Percentiles rank a stretch among this genome's conserved stretches.
phyloP scores from a whole-genome alignment of 2,797 vertebrate species.

The Perodicticus potto region DNA sequence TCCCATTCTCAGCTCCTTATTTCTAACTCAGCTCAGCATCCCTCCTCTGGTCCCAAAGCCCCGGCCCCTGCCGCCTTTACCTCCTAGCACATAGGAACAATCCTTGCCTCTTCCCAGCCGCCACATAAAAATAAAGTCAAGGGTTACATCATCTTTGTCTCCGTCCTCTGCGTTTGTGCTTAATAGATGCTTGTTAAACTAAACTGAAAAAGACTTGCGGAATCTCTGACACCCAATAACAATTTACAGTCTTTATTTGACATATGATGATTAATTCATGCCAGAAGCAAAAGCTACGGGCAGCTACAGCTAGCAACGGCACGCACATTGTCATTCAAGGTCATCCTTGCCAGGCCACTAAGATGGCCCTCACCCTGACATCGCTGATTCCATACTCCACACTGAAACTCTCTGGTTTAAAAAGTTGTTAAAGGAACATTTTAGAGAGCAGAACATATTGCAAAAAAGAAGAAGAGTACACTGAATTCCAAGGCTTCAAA shows the following conservation, averaged over 20 bases:
- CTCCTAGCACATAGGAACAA: background rate
- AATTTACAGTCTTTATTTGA: background rate
- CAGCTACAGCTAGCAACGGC: background rate
- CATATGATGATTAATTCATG: background rate
- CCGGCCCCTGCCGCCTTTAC: background rate
- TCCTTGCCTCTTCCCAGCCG: background rate
- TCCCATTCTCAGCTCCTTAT: background rate
- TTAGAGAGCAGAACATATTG: background rate
- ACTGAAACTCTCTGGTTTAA: background rate
- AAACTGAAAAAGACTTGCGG: background rate
- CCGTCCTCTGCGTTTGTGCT: background rate
- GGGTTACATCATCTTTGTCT: background rate
- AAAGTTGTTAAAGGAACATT: background rate
- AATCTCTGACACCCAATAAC: background rate
- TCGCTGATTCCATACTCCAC: background rate
- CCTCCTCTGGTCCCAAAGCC: background rate
- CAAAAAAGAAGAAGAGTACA: background rate
- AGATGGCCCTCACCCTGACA: background rate
- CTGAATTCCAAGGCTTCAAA: background rate
- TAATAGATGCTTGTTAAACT: background rate
- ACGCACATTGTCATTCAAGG: background rate
- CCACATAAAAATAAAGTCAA: background rate
- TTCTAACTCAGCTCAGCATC: background rate
- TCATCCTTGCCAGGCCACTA: background rate
- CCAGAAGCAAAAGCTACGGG: background rate